Evolutionary conservation across 2,888 invertebrate species (phyloP).

Genomic region (Ditula angustiorana): DNA sequence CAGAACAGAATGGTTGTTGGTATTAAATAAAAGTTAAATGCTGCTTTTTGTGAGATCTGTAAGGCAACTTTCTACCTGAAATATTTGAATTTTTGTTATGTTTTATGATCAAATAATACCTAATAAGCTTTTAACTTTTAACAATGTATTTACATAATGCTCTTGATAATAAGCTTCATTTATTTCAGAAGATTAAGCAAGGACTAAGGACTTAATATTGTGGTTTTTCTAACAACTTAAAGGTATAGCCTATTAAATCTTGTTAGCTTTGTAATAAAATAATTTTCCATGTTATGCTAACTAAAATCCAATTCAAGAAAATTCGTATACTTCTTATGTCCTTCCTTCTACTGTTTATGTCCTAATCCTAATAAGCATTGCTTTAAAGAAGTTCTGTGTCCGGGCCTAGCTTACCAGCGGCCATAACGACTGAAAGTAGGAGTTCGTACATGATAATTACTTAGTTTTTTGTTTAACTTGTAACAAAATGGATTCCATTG

Average conservation of each 20-base stretch:
- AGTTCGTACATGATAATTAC: conserved; percentile 59
- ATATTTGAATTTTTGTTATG: not conserved
- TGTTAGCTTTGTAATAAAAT: not conserved
- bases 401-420: conserved; percentile 5
- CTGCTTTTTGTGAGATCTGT: not conserved
- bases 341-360: too few species aligned
- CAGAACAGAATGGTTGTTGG: not conserved
- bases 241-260: too few species aligned
- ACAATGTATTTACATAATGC: too few species aligned
- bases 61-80: conserved; percentile 4
- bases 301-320: not conserved
- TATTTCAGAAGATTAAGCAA: too few species aligned
- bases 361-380: conserved; percentile 14
- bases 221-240: not conserved
- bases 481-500: conserved; percentile 58
- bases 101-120: not conserved
- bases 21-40: conserved; percentile 1
- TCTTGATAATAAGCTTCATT: too few species aligned
- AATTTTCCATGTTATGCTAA: not conserved
- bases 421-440: conserved; percentile 52
- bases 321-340: too few species aligned
- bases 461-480: conserved; percentile 52
- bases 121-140: too few species aligned
- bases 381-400: conserved; percentile 21
- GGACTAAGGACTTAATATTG: too few species aligned